Evolutionary conservation across 2,797 vertebrate genomes (phyloP), one percentile per base, ranked within the genome.

Genomic region (Myiothlypis coronata): DNA sequence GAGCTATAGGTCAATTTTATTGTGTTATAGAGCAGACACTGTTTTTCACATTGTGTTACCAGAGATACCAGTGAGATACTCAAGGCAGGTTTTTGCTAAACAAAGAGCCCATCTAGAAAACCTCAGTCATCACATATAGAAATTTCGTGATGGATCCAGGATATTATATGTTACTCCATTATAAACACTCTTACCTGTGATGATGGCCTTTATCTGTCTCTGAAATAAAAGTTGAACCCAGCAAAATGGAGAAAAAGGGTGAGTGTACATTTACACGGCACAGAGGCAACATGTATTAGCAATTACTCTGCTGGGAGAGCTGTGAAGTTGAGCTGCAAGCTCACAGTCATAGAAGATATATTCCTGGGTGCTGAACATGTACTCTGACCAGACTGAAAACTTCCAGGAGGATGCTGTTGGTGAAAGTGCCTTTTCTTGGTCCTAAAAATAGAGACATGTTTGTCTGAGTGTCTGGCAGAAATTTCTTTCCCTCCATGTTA

Each of bases 1-100:
- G 50, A 34, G 47, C 49, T 93, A 67, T 70, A 95, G 81, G 91
- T 95, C 93, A 96, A 30, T 81, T 96, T 85, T 89, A 67, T 56
- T 70, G 26, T 7, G 1, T 87, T 86, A 55, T 8, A 61, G 68
- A 88, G 39, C 57, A 91, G 72, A 78, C 16, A 30, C 12, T 44
- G 30, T 80, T 90, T 94, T 90, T 87, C 75, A 69, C 17, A 13
- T 78, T 87, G 30, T 83, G 39, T 80, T 90, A 47, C 60, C 47
- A 47, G 68, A 92, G 53, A 43, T 41, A 83, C 9, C 68, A 75
- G 22, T 68, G 57, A 87, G 34, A 75, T 68, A n/a, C 59, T 46
- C 28, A 68, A 49, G 71, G 52, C 3, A 68, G 21, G 12, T 12
- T 92, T 93, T 83, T 72, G 22, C 26, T 91, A 46, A 79, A 78